Conservation (phyloP, 2,888 invertebrate genomes). For the Agrenia bidenticulata region DNA sequence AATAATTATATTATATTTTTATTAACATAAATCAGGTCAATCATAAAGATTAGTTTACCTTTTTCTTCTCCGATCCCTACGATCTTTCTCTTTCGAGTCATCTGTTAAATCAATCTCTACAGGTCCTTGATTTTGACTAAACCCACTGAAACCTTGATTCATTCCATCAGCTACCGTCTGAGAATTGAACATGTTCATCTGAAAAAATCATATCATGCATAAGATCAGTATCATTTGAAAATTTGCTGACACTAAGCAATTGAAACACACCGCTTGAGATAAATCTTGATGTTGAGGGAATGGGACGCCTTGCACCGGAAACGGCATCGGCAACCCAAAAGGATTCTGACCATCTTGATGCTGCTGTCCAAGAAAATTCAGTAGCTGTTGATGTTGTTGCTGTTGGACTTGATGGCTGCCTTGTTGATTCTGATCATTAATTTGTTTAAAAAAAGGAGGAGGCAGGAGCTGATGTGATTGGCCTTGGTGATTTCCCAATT, state of each 20-base stretch:
- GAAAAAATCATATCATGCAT: background rate
- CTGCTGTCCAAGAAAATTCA: conserved; percentile 23
- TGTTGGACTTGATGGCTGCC: conserved; percentile 25
- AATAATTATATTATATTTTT: too few species aligned
- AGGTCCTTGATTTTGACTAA: conserved; percentile 6
- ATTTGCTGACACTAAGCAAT: conserved; percentile 1
- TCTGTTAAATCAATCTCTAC: conserved; percentile 18
- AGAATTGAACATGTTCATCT: conserved; percentile 14
- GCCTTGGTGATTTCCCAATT: conserved; percentile 29
- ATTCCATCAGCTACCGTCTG: conserved; percentile 56
- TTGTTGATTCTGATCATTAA: conserved; percentile 32
- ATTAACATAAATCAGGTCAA: background rate
- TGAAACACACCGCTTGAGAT: conserved; percentile 5
- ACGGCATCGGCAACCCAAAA: conserved; percentile 40
- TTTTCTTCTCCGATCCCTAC: conserved; percentile 49
- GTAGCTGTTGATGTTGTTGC: conserved; percentile 32
- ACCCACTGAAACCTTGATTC: conserved; percentile 53
- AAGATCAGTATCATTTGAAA: background rate
- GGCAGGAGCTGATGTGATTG: conserved; percentile 37
- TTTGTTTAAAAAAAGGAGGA: conserved; percentile 50
- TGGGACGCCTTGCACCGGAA: conserved; percentile 36
- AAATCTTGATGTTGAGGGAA: conserved; percentile 28
- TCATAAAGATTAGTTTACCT: conserved; percentile 41
- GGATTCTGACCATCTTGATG: conserved; percentile 30
- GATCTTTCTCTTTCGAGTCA: conserved; percentile 20